Evolutionary conservation across 2,888 invertebrate genomes (phyloP).

Genomic region (Metalampra italica): DNA sequence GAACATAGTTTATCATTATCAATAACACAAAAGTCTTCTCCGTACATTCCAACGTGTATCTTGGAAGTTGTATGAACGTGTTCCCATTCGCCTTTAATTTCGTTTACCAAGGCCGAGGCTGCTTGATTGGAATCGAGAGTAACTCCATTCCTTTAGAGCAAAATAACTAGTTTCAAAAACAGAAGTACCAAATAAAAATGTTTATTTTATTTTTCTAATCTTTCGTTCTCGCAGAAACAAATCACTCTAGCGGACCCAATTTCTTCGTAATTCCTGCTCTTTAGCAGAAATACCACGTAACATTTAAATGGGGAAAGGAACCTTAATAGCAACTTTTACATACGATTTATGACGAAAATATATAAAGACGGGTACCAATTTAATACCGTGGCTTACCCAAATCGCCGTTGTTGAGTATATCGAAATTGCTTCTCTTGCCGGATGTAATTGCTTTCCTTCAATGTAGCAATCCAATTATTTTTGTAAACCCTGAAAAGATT

Average conservation of each 20-base stretch:
- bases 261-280: too few species aligned
- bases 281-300: too few species aligned
- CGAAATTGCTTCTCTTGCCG: constrained; percentile 60
- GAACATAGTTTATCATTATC: too few species aligned
- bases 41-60: background rate
- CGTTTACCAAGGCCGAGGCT: constrained; percentile 17
- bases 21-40: background rate
- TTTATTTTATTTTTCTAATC: too few species aligned
- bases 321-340: constrained; percentile 49
- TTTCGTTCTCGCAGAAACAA: too few species aligned
- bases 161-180: background rate
- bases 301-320: constrained; percentile 49
- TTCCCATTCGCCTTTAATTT: constrained; percentile 26
- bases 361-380: constrained; percentile 52
- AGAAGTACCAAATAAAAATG: background rate
- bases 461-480: constrained; percentile 71
- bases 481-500: constrained; percentile 69
- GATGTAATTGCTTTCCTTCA: constrained; percentile 70
- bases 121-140: constrained; percentile 23
- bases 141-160: background rate
- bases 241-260: too few species aligned
- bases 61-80: background rate
- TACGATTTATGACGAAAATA: constrained; percentile 53
- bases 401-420: constrained; percentile 58
- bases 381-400: constrained; percentile 57